Conservation (phyloP, 1,140 invertebrate species). For the Triops longicaudatus region DNA sequence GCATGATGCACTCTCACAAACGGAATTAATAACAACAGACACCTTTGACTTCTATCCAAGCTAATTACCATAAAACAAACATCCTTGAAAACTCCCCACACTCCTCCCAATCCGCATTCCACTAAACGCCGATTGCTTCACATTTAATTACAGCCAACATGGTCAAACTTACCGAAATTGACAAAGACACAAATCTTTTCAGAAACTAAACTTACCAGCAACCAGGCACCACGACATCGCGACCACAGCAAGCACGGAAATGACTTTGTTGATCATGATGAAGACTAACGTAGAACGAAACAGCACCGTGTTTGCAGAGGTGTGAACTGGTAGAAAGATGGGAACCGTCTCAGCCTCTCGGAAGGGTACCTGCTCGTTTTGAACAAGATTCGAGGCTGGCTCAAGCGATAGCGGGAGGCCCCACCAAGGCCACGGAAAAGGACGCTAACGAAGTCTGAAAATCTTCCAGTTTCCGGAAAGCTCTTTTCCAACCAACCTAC, state of each 20-base stretch:
- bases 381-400: too few relatives aligned
- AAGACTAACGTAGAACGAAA: neutral
- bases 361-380: too few relatives aligned
- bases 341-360: neutral
- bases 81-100: neutral
- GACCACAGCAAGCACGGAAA: neutral
- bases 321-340: neutral
- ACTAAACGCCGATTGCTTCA: too few relatives aligned
- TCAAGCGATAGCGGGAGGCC: too few relatives aligned
- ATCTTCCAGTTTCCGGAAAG: neutral
- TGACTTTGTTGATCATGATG: neutral
- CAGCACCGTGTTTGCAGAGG: neutral
- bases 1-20: neutral
- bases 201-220: neutral
- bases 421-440: too few relatives aligned
- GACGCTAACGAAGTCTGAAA: neutral
- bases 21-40: neutral
- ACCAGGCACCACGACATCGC: neutral
- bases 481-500: neutral
- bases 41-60: neutral
- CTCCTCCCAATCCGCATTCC: slow-evolving; percentile 4
- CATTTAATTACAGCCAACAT: too few relatives aligned
- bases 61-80: neutral
- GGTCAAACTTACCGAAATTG: too few relatives aligned
- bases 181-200: neutral